phyloP scores from a whole-genome alignment of 2,888 invertebrate genomes.

The Noctua janthina region DNA sequence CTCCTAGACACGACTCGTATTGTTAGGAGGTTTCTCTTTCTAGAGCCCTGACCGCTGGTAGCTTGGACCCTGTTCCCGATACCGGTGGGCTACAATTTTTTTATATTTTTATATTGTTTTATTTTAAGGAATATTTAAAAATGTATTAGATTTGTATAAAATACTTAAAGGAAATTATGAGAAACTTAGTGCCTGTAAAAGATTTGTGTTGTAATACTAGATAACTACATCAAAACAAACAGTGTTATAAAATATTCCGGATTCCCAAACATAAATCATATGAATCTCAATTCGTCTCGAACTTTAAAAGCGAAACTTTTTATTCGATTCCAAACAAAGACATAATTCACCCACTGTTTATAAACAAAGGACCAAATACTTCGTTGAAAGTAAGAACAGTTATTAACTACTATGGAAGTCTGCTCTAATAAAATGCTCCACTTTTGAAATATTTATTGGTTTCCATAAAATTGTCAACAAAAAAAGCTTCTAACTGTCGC shows the following conservation, averaged over 20 bases:
- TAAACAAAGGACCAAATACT: constrained; percentile 77
- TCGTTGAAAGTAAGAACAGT: constrained; percentile 88
- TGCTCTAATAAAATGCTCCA: constrained; percentile 87
- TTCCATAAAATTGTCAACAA: constrained; percentile 80
- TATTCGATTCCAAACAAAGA: constrained; percentile 74
- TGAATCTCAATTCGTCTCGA: constrained; percentile 61
- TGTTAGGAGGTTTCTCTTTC: too few species aligned
- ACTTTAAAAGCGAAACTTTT: constrained; percentile 85
- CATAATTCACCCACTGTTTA: constrained; percentile 75
- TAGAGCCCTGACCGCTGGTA: too few species aligned
- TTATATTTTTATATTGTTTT: too few species aligned
- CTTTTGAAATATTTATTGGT: constrained; percentile 88
- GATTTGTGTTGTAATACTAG: background rate
- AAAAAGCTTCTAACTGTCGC: constrained; percentile 85
- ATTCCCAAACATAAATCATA: constrained; percentile 44
- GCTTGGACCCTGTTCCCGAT: too few species aligned
- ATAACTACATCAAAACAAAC: background rate
- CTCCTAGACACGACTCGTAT: too few species aligned
- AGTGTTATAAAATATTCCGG: background rate
- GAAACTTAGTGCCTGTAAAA: background rate
- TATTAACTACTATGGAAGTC: constrained; percentile 88
- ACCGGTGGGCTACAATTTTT: too few species aligned
- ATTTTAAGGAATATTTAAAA: too few species aligned
- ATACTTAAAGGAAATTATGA: too few species aligned
- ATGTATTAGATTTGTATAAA: too few species aligned